Conservation (phyloP, 37 sponge, comb jelly and placozoan species). For the Tethya wilhelma region DNA sequence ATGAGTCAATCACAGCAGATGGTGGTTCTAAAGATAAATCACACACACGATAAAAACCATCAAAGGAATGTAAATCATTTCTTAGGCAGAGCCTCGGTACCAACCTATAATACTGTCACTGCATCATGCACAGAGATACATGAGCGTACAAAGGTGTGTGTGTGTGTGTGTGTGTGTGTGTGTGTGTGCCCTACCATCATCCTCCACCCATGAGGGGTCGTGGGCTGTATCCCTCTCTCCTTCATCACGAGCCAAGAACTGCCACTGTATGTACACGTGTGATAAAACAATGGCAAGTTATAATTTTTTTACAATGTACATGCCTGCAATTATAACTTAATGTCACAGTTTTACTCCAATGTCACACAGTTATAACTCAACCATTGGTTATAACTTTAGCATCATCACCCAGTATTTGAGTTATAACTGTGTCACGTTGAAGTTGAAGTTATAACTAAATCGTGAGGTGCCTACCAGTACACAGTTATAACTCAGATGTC, state of each 20-base stretch:
- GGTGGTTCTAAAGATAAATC: constrained; percentile 53
- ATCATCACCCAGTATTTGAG: too few relatives aligned
- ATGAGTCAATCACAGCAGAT: constrained; percentile 62
- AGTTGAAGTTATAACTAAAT: too few relatives aligned
- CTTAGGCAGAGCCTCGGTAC: too few relatives aligned
- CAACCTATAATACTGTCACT: too few relatives aligned
- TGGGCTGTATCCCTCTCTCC: constrained; percentile 47
- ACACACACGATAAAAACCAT: not conserved
- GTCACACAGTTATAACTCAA: too few relatives aligned
- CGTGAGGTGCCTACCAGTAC: not conserved
- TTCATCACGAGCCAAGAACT: constrained; percentile 69
- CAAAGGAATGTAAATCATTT: not conserved
- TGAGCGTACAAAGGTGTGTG: not conserved
- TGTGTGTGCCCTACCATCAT: constrained; percentile 47
- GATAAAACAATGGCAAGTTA: not conserved
- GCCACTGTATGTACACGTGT: constrained; percentile 29
- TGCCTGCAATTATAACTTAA: too few relatives aligned
- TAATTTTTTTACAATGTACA: too few relatives aligned
- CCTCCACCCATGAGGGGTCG: constrained; percentile 65
- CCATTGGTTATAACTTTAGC: too few relatives aligned
- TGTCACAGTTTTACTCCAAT: too few relatives aligned
- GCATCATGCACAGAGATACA: too few relatives aligned
- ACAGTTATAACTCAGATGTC: not conserved
- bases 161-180: constrained; percentile 6
- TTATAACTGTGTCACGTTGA: too few relatives aligned